A percentile compares a stretch with the other conserved stretches of the same genome.
These are phyloP conservation scores for Brachionus plicatilis DNA, from an alignment of 1,140 invertebrate genomes.

Conservation along the genomic window DNA sequence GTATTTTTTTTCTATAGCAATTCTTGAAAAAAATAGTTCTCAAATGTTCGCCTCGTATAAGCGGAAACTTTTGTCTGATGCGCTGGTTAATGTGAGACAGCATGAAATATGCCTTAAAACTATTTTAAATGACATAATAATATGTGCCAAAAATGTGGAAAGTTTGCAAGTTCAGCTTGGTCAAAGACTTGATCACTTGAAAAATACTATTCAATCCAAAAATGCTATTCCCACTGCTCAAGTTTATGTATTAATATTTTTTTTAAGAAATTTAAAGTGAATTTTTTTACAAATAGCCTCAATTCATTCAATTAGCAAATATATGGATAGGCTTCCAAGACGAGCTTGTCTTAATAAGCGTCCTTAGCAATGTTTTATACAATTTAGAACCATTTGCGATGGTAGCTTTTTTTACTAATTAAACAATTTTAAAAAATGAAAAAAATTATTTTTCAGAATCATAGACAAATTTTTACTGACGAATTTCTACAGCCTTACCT, in stretches of 20 bases:
- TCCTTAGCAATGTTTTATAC: slow-evolving; percentile 55
- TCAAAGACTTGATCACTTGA: slow-evolving; percentile 52
- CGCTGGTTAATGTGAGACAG: slow-evolving; percentile 51
- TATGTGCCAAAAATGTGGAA: slow-evolving; percentile 55
- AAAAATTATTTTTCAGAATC: neutral
- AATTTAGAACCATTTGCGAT: slow-evolving; percentile 54
- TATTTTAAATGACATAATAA: slow-evolving; percentile 55
- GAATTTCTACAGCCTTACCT: slow-evolving; percentile 51
- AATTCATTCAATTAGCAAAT: slow-evolving; percentile 55
- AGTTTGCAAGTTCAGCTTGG: slow-evolving; percentile 50
- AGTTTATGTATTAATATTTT: slow-evolving; percentile 51
- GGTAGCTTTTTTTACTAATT: slow-evolving; percentile 42
- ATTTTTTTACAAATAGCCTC: slow-evolving; percentile 46
- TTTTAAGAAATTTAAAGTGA: neutral
- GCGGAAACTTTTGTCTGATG: slow-evolving; percentile 41
- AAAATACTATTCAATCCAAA: slow-evolving; percentile 54
- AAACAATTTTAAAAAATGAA: neutral
- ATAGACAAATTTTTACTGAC: slow-evolving; percentile 48
- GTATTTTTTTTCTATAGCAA: neutral
- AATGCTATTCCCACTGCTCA: slow-evolving; percentile 56
- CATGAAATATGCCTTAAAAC: slow-evolving; percentile 54
- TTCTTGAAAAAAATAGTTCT: slow-evolving; percentile 26
- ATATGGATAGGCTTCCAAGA: slow-evolving; percentile 57
- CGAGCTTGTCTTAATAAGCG: slow-evolving; percentile 56
- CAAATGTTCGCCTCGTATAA: neutral